A percentile compares a stretch with the other conserved stretches of the same genome.
phyloP scores from a whole-genome alignment of 2,888 invertebrate genomes.

The Agrochola macilenta region DNA sequence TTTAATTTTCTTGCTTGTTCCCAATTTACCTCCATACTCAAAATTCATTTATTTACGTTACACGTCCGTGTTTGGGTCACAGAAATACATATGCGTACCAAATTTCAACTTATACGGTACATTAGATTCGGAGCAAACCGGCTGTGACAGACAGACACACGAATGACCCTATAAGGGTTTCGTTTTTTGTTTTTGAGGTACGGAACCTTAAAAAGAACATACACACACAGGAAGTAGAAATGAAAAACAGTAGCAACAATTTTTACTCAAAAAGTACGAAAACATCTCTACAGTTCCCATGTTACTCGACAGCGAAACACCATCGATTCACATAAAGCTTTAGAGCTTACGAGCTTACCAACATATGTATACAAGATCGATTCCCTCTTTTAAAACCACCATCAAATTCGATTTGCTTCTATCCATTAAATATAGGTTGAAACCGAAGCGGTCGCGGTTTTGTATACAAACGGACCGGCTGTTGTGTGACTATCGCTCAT shows the following conservation, averaged over 20 bases:
- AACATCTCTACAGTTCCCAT: background rate
- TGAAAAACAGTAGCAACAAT: no score
- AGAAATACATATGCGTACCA: no score
- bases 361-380: conserved; percentile 26
- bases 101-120: no score
- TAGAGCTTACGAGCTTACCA: conserved; percentile 20
- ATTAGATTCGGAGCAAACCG: no score
- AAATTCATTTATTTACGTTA: no score
- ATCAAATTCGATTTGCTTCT: conserved; percentile 52
- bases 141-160: no score
- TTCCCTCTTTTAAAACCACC: conserved; percentile 43
- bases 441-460: conserved; percentile 41
- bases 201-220: no score
- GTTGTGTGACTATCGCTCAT: conserved; percentile 27
- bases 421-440: conserved; percentile 52
- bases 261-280: background rate
- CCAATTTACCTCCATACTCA: no score
- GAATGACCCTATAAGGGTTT: no score
- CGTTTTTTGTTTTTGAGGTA: no score
- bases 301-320: background rate
- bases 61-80: no score
- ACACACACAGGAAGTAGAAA: background rate
- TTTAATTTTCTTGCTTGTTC: no score
- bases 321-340: conserved; percentile 13
- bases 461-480: conserved; percentile 40